Conservation (phyloP, 2,113 vertebrate genomes). For the Pandion haliaetus region DNA sequence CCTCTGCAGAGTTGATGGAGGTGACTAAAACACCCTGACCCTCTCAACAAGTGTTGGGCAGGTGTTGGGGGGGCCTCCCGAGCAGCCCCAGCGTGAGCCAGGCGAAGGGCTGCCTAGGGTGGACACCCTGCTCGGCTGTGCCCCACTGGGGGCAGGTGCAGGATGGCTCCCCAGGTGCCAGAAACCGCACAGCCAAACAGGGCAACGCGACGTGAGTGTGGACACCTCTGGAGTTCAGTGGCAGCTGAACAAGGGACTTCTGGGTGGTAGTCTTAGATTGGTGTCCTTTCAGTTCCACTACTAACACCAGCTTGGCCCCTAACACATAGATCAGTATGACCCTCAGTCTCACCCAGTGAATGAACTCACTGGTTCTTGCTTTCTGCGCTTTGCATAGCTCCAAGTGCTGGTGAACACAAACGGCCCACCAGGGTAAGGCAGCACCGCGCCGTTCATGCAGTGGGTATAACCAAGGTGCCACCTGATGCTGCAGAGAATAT, state of each 20-base stretch:
- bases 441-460: accelerated
- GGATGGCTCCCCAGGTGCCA: not conserved
- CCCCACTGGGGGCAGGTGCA: accelerated
- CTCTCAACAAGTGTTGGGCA: not conserved
- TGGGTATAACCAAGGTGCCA: not conserved
- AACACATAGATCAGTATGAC: not conserved
- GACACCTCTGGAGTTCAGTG: not conserved
- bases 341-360: not conserved
- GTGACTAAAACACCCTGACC: not conserved
- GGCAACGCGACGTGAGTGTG: accelerated
- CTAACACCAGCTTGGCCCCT: not conserved
- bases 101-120: accelerated
- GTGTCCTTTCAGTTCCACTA: not conserved
- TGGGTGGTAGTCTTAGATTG: not conserved
- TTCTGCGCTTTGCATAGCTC: not conserved
- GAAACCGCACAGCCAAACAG: accelerated
- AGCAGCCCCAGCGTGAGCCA: not conserved
- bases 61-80: not conserved
- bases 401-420: not conserved
- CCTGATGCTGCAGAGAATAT: not conserved
- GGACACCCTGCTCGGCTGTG: not conserved
- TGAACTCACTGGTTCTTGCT: not conserved
- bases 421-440: not conserved
- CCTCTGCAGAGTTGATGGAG: not conserved
- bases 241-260: not conserved